phyloP scores from a whole-genome alignment of 2,113 vertebrate species.

The Alligator sinensis region DNA sequence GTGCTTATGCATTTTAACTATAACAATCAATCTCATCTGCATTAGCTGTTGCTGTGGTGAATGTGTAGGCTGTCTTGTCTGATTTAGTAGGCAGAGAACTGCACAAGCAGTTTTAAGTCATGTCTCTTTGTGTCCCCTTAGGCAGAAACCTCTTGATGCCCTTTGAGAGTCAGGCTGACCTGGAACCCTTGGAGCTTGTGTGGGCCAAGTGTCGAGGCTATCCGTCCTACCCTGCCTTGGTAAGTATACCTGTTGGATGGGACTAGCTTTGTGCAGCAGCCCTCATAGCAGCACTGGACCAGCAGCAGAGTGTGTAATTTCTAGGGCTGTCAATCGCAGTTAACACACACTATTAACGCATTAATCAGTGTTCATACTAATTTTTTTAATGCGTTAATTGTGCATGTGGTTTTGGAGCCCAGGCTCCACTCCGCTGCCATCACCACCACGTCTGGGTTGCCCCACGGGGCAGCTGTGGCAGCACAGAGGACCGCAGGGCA shows the following conservation, averaged over 20 bases:
- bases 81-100: rapidly evolving
- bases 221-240: constrained; percentile 97
- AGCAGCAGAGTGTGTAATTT: not conserved
- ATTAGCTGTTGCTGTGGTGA: not conserved
- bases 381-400: too few species aligned
- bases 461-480: too few species aligned
- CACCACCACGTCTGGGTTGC: too few species aligned
- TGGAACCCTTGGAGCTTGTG: constrained; percentile 94
- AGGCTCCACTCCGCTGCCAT: too few species aligned
- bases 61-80: rapidly evolving
- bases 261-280: rapidly evolving
- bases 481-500: too few species aligned
- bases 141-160: constrained; percentile 85
- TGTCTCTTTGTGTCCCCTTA: constrained; percentile 71
- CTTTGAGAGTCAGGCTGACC: constrained; percentile 86
- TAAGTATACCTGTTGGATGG: constrained; percentile 65
- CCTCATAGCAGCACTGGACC: not conserved
- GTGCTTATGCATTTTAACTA: not conserved
- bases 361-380: too few species aligned
- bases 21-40: not conserved
- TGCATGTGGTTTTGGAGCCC: too few species aligned
- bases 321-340: not conserved
- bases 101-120: constrained; percentile 17
- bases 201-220: constrained; percentile 99
- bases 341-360: too few species aligned